These are phyloP conservation scores for Vesta saturnalis DNA, from an alignment of 2,888 invertebrate species.

Conservation along the genomic window DNA sequence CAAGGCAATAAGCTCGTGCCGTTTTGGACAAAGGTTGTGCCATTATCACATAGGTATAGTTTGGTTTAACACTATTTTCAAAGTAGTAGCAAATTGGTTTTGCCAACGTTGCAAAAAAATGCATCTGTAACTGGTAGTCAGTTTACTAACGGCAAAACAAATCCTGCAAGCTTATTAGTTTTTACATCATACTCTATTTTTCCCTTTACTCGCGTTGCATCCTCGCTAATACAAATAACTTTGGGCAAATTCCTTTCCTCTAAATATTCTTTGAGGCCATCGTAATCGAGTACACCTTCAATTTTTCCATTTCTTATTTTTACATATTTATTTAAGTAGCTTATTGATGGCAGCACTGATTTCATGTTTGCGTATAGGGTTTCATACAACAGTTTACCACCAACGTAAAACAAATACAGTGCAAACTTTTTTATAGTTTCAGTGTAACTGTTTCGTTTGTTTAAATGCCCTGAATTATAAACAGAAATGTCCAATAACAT, in stretches of 20 bases:
- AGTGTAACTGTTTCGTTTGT: no score
- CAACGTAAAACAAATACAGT: no score
- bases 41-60: constrained; percentile 42
- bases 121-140: no score
- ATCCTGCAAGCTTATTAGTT: background rate
- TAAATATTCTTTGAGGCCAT: background rate
- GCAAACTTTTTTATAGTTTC: no score
- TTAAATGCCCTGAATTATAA: no score
- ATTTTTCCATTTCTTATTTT: background rate
- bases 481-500: no score
- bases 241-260: background rate
- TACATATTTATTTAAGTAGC: no score
- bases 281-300: background rate
- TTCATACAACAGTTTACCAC: no score
- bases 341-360: no score
- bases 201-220: background rate
- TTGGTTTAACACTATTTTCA: constrained; percentile 7
- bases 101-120: background rate
- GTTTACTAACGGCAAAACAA: background rate
- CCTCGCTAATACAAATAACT: background rate
- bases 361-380: no score
- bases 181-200: background rate
- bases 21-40: constrained; percentile 40
- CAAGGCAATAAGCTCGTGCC: constrained; percentile 40
- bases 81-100: constrained; percentile 25